Evolutionary conservation across 30 jellyfish, hydroid and myxozoan species (phyloP).

Genomic region (Aurelia sp.): DNA sequence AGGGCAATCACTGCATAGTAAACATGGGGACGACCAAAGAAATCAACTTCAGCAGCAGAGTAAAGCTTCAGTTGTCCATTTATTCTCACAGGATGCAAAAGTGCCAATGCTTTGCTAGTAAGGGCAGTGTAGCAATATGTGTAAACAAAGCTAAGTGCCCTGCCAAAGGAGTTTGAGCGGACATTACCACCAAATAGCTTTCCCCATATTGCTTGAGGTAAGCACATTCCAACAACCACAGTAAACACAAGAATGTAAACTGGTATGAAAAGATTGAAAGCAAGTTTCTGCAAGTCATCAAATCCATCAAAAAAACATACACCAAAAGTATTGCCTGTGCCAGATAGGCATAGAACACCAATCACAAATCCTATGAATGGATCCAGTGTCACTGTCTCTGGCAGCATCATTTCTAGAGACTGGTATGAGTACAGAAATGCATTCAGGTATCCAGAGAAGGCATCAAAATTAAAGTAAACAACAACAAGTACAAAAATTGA

Average conservation of each 20-base stretch:
- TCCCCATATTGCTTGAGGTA: slow-evolving; percentile 60
- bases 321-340: slow-evolving; percentile 93
- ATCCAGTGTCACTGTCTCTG: slow-evolving; percentile 58
- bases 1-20: slow-evolving; percentile 71
- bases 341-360: slow-evolving; percentile 78
- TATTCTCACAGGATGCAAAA: slow-evolving; percentile 75
- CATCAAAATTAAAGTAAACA: slow-evolving; percentile 83
- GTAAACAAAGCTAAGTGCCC: slow-evolving; percentile 90
- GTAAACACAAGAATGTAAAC: slow-evolving; percentile 58
- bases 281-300: slow-evolving; percentile 71
- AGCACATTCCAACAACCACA: slow-evolving; percentile 57
- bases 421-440: slow-evolving; percentile 89
- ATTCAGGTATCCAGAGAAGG: slow-evolving; percentile 93
- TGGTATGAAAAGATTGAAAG: slow-evolving; percentile 78
- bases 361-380: slow-evolving; percentile 73
- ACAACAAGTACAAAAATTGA: slow-evolving; percentile 66
- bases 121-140: slow-evolving; percentile 77
- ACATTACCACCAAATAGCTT: slow-evolving; percentile 46
- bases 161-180: slow-evolving; percentile 82
- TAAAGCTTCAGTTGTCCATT: slow-evolving; percentile 38
- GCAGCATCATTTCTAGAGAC: slow-evolving; percentile 53
- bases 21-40: slow-evolving; percentile 60
- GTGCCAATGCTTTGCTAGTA: slow-evolving; percentile 79
- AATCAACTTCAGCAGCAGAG: slow-evolving; percentile 68
- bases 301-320: slow-evolving; percentile 84